phyloP scores from a whole-genome alignment of 2,888 invertebrate species.

The Papilio elwesi region DNA sequence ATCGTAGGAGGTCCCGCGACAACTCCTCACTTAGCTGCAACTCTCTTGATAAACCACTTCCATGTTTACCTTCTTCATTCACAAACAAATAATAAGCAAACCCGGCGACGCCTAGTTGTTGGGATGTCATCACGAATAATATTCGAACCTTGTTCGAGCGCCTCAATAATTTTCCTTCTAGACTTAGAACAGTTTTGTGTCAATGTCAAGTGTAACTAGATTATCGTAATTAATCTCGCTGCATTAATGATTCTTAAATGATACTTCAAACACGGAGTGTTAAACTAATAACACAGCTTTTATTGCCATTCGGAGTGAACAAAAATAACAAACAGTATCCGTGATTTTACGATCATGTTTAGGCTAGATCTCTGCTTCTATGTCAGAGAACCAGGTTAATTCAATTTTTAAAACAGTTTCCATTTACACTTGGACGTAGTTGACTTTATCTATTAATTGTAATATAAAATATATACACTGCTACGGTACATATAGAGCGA shows the following conservation, averaged over 20 bases:
- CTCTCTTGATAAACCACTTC: too few species aligned
- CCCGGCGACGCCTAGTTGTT: slow-evolving; percentile 42
- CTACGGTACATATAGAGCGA: not conserved
- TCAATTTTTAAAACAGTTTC: slow-evolving; percentile 11
- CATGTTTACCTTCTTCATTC: too few species aligned
- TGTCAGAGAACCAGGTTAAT: slow-evolving; percentile 2
- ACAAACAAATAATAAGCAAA: slow-evolving; percentile 26
- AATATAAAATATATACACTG: not conserved
- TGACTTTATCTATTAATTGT: not conserved
- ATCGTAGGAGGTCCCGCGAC: too few species aligned
- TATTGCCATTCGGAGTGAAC: not conserved
- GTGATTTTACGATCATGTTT: not conserved
- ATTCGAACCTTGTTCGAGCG: slow-evolving; percentile 54
- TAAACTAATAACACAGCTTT: slow-evolving; percentile 16
- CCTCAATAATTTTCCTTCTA: slow-evolving; percentile 68
- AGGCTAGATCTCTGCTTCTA: not conserved
- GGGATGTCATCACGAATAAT: slow-evolving; percentile 49
- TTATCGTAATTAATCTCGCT: slow-evolving; percentile 49
- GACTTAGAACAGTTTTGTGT: slow-evolving; percentile 59
- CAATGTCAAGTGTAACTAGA: slow-evolving; percentile 76
- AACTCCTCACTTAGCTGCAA: too few species aligned
- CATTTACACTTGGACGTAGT: not conserved
- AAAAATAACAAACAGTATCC: slow-evolving; percentile 1
- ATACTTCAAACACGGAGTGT: slow-evolving; percentile 10
- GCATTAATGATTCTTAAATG: slow-evolving; percentile 36